Base-by-base conservation (phyloP, 1,140 invertebrate genomes). In the Listronotus bonariensis region DNA sequence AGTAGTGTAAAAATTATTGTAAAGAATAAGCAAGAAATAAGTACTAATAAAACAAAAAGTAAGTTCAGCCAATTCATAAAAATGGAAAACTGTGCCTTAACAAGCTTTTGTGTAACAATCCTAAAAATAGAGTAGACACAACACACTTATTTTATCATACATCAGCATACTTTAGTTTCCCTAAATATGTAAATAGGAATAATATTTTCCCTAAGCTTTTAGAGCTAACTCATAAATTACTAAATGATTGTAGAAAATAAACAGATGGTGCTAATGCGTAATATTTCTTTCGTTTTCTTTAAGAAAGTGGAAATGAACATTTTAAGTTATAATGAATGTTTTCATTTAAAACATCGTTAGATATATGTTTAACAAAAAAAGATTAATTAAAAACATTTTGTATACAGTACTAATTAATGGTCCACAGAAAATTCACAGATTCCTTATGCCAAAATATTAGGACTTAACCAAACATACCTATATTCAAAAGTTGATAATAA, bases 91-190 rank as follows among this genome's bases (percentile, higher is more conserved):
- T 42, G 53, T 55, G 61, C 62, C 51, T 63, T 55, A 55, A 31
- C 26, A 38, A 42, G 51, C 61, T 63, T 63, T 63, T 63, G 61
- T 63, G 36, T 48, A n/a, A 9, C 36, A 40, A 6, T 14, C 61
- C 52, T 41, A 63, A 63, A n/a, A 53, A 55, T 63, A 63, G 43
- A 40, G 7, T 63, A 63, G 61, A 63, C 61, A 63, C 43, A 63
- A 63, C 61, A 63, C 61, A 63, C 61, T 63, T 63, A 63, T 63
- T 55, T 63, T 63, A 63, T 63, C 52, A 63, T 63, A 63, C 45
- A 53, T 52, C 59, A 59, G 34, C 32, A 38, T 36, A 49, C 31
- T 48, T 53, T 15, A 54, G 52, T 63, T 63, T 63, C 61, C 61
- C 61, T 56, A 63, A 56, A 63, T 63, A 63, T 63, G 52, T 63